A percentile compares a stretch with the other conserved stretches of the same genome.
phyloP scores from a whole-genome alignment of 2,113 vertebrate species.

The Serilophus lunatus region DNA sequence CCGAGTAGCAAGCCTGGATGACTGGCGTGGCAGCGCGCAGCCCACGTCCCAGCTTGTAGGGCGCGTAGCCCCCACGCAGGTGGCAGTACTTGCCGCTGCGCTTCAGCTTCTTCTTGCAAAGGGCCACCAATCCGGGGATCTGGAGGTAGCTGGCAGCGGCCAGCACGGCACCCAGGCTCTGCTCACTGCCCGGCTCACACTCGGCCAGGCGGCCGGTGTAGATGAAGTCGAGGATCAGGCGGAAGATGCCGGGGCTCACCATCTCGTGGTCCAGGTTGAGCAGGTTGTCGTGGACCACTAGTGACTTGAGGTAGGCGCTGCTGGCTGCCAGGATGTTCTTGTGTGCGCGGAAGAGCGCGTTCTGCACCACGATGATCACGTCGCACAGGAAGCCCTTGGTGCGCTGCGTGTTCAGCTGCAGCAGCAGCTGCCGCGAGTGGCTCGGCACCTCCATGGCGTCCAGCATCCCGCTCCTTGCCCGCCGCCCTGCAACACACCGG shows the following conservation, averaged over 20 bases:
- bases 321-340: slow-evolving; percentile 99
- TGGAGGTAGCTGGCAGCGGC: slow-evolving; percentile 97
- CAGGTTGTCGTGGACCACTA: slow-evolving; percentile 99
- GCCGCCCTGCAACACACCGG: slow-evolving; percentile 75
- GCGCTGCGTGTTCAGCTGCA: slow-evolving; percentile 98
- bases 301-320: slow-evolving; percentile 98
- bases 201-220: slow-evolving; percentile 93
- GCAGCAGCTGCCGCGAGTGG: slow-evolving; percentile 97
- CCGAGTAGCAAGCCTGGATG: slow-evolving; percentile 89
- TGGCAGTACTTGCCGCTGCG: slow-evolving; percentile 91
- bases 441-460: slow-evolving; percentile 96
- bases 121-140: slow-evolving; percentile 92
- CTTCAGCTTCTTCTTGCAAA: slow-evolving; percentile 96
- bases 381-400: slow-evolving; percentile 99
- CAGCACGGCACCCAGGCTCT: slow-evolving; percentile 87
- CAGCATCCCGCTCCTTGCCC: slow-evolving; percentile 93
- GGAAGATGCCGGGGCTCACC: slow-evolving; percentile 98
- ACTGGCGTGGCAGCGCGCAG: slow-evolving; percentile 88
- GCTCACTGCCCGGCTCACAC: slow-evolving; percentile 83
- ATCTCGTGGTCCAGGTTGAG: slow-evolving; percentile 99
- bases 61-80: slow-evolving; percentile 81
- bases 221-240: slow-evolving; percentile 97
- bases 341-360: slow-evolving; percentile 97
- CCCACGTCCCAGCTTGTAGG: slow-evolving; percentile 83
- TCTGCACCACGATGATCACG: slow-evolving; percentile 99